Base-by-base conservation (phyloP, 2,888 invertebrate species). In the Thelaira solivaga region DNA sequence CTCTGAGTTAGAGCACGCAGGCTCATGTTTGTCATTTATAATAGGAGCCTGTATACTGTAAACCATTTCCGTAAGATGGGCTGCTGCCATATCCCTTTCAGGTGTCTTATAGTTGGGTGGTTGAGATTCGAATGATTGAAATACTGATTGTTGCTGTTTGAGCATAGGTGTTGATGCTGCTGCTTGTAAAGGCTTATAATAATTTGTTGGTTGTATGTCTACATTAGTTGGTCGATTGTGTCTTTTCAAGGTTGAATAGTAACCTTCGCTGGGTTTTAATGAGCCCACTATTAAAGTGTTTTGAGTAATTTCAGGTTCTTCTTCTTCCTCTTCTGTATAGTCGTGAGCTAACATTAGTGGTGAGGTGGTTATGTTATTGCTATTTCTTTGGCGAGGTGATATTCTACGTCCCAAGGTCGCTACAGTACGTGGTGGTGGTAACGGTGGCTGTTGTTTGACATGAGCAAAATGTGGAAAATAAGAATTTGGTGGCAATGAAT, bases 371-470 rank as follows among this genome's bases (percentile, higher is more conserved):
- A 88, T 83, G 41, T 83, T 86, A 67, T 88, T 89, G 82, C 89
- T 90, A 39, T 89, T 86, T 6, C 90, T 86, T n/a, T 88, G 85
- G 2, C 76, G 76, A 2, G 29, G 34, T 29, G 86, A 83, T 4
- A 82, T 82, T 26, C 82, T 82, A 43, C 93, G 89, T 22, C 93
- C 93, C 59, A 94, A 89, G 4, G 94, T 94, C 31, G 92, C 91
- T 1, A 93, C 92, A 3, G 93, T 92, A 83, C 95, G 90, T 0
- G 94, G 95, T 0, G 95, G 95, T 2, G 95, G 95, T 75, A 92
- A 90, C 0, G 94, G 94, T 0, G 93, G 93, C 69, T 91, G 87
- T 86, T 68, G 80, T 41, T 68, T 74, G 29, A 68, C 74, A 61
- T 67, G 75, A 8, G 22, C 55, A 76, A 77, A 81, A 83, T 86